Base-by-base conservation (phyloP, 1,140 invertebrate species). In the Polypedilum pembai region DNA sequence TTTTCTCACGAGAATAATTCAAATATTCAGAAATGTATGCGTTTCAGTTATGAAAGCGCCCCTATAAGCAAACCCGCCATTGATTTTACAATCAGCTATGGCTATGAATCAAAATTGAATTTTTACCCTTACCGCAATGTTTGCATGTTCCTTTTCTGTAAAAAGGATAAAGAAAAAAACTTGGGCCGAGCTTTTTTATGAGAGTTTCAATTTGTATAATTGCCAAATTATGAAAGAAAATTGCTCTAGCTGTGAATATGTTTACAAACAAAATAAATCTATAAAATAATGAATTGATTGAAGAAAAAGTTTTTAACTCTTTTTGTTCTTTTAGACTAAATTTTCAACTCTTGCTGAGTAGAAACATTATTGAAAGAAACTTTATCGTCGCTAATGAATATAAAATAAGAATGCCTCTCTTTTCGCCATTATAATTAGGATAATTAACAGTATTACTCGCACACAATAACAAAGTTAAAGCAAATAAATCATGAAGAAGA, bases 161-260 rank as follows among this genome's bases (percentile, higher is more conserved):
- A 45, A 56, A 56, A 56, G 45, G 45, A 10, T 12, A 45, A 56
- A n/a, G 45, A 33, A 33, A 33, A 33, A 33, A 33, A 33, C 45
- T 12, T 56, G n/a, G 45, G n/a, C 10, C 45, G n/a, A 56, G 12
- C 45, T 56, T 56, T 56, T 56, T 12, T 56, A 15, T 56, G n/a
- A n/a, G 15, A 56, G 15, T 12, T 56, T 56, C 10, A 56, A 56
- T 56, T 56, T 56, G 10, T n/a, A 15, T 56, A 56, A 56, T 56
- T 56, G 45, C 45, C 45, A 56, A 56, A 56, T 56, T 56, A 56
- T 56, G 45, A 56, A n/a, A 15, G 45, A 56, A 56, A 56, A 56
- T 56, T n/a, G n/a, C 7, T 56, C n/a, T 56, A 15, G 8, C n/a
- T 56, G 10, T 56, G 24, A 3, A 5, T 33, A 33, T 33, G 24